A percentile compares a stretch with the other conserved stretches of the same genome.
Conservation (phyloP, 2,113 vertebrate species). For the Nothoprocta pentlandii region DNA sequence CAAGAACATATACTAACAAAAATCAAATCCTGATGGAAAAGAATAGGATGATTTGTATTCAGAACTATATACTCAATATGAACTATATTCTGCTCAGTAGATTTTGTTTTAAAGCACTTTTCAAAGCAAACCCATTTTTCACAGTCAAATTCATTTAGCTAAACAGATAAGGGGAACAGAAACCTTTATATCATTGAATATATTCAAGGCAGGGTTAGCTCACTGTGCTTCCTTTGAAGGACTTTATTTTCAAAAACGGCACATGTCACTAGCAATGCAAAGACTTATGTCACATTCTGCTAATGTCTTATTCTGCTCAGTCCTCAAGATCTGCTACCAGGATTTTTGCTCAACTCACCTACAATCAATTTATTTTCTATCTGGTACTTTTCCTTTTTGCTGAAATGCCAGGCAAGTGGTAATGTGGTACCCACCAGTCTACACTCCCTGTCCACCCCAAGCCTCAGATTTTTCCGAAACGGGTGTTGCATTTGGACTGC, state of each 20-base stretch:
- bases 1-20: not conserved
- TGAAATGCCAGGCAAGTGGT: not conserved
- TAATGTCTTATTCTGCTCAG: not conserved
- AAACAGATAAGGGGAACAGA: not conserved
- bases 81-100: not conserved
- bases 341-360: not conserved
- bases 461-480: not conserved
- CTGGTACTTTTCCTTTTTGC: not conserved
- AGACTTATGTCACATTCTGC: not conserved
- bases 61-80: not conserved
- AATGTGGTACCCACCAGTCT: not conserved
- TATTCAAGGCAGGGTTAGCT: not conserved
- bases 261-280: not conserved
- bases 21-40: not conserved
- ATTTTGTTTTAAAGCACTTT: not conserved
- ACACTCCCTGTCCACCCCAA: not conserved
- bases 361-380: not conserved
- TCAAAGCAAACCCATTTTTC: not conserved
- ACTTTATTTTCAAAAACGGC: not conserved
- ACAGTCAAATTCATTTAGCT: not conserved
- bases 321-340: not conserved
- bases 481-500: not conserved
- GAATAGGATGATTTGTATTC: not conserved
- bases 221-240: not conserved
- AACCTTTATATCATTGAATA: not conserved